Conservation (phyloP, 2,797 vertebrate genomes). For the Muraenolepis orangiensis region DNA sequence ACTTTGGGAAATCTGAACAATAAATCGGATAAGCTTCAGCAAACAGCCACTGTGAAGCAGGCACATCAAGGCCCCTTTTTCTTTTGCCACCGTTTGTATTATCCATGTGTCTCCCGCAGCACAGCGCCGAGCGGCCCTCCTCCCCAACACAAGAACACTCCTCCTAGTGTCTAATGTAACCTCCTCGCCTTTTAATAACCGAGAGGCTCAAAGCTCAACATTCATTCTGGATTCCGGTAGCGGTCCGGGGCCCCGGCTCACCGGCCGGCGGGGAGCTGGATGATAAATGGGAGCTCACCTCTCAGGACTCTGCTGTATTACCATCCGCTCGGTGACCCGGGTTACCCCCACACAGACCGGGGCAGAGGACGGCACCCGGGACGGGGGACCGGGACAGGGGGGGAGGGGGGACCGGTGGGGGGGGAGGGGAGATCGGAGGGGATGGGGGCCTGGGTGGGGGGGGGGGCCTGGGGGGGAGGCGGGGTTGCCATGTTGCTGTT, state of each 20-base stretch:
- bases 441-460: background rate
- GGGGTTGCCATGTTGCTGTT: conserved; percentile 33
- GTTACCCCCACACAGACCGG: conserved; percentile 17
- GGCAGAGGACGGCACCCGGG: background rate
- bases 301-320: conserved; percentile 28
- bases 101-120: conserved; percentile 32
- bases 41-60: conserved; percentile 19
- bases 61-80: background rate
- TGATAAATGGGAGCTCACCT: conserved; percentile 57
- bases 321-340: conserved; percentile 21
- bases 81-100: conserved; percentile 19
- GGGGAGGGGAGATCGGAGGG: too few relatives aligned
- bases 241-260: conserved; percentile 41
- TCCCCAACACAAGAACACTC: conserved; percentile 19
- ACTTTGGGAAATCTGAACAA: conserved; percentile 24
- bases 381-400: too few relatives aligned
- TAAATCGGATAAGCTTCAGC: conserved; percentile 28
- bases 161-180: conserved; percentile 33
- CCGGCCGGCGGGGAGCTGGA: conserved; percentile 30
- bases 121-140: conserved; percentile 29
- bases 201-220: conserved; percentile 41
- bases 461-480: background rate
- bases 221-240: conserved; percentile 37
- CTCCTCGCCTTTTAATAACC: conserved; percentile 48
- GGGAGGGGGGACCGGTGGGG: background rate